Conservation (phyloP, 2,113 vertebrate genomes). For the Lepus timidus region DNA sequence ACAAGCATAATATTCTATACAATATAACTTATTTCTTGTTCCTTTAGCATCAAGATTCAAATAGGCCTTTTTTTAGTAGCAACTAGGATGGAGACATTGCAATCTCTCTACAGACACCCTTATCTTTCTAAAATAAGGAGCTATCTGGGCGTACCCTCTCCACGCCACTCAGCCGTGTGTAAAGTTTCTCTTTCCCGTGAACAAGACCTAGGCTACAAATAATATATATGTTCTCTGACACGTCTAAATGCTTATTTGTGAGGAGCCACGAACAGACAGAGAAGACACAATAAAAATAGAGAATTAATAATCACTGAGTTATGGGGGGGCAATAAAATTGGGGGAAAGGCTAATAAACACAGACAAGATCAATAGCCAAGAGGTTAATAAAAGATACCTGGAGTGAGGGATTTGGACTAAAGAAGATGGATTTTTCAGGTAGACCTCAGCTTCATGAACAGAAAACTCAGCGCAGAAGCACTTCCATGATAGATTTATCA, state of each 20-base stretch:
- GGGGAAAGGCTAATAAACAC: background rate
- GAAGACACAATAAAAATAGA: background rate
- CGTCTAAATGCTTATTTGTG: background rate
- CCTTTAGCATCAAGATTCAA: conserved; percentile 31
- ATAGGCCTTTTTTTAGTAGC: background rate
- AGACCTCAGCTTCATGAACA: conserved; percentile 36
- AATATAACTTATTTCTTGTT: conserved; percentile 41
- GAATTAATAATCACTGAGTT: conserved; percentile 46
- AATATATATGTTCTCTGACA: background rate
- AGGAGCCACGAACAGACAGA: background rate
- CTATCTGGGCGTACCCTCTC: background rate
- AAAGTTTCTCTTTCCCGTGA: background rate
- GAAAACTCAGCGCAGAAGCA: conserved; percentile 51
- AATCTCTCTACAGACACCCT: background rate
- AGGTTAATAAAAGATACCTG: conserved; percentile 29
- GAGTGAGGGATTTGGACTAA: conserved; percentile 43
- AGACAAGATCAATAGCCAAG: conserved; percentile 16
- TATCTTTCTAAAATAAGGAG: background rate
- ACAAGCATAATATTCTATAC: background rate
- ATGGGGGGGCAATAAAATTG: conserved; percentile 1
- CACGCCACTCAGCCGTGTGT: background rate
- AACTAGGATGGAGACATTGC: background rate
- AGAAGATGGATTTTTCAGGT: conserved; percentile 54
- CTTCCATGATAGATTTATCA: conserved; percentile 30
- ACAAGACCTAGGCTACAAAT: background rate